phyloP scores from a whole-genome alignment of 53 echinoderm and acorn worm genomes.

The Astropecten irregularis region DNA sequence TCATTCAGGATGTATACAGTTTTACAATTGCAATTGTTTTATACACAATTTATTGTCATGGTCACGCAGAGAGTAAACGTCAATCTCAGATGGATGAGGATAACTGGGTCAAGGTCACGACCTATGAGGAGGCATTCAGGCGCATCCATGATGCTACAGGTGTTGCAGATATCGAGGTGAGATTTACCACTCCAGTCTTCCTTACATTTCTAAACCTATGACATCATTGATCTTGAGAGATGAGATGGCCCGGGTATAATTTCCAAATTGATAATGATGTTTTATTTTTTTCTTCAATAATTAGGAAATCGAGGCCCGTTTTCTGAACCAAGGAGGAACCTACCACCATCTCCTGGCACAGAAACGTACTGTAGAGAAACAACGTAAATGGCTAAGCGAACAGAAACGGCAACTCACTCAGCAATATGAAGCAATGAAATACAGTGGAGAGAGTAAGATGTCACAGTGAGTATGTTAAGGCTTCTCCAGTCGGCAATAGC shows the following conservation, averaged over 20 bases:
- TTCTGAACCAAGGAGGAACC: conserved; percentile 80
- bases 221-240: background rate
- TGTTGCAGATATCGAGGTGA: conserved; percentile 84
- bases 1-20: too few relatives aligned
- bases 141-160: conserved; percentile 93
- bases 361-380: conserved; percentile 80
- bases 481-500: too few relatives aligned
- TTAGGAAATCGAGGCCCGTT: conserved; percentile 85
- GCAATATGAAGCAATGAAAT: conserved; percentile 96
- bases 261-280: too few relatives aligned
- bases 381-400: conserved; percentile 79
- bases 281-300: background rate
- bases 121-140: conserved; percentile 87
- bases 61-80: conserved; percentile 71
- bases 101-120: conserved; percentile 89
- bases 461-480: conserved; percentile 95
- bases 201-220: background rate
- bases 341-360: conserved; percentile 75
- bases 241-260: too few relatives aligned
- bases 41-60: background rate
- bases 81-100: conserved; percentile 90
- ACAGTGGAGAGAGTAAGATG: conserved; percentile 96
- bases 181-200: too few relatives aligned
- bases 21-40: too few relatives aligned
- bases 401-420: conserved; percentile 83